Percentiles rank a stretch among this genome's conserved stretches.
Conservation (phyloP, 2,888 invertebrate species). For the Cyclophora albipunctata region DNA sequence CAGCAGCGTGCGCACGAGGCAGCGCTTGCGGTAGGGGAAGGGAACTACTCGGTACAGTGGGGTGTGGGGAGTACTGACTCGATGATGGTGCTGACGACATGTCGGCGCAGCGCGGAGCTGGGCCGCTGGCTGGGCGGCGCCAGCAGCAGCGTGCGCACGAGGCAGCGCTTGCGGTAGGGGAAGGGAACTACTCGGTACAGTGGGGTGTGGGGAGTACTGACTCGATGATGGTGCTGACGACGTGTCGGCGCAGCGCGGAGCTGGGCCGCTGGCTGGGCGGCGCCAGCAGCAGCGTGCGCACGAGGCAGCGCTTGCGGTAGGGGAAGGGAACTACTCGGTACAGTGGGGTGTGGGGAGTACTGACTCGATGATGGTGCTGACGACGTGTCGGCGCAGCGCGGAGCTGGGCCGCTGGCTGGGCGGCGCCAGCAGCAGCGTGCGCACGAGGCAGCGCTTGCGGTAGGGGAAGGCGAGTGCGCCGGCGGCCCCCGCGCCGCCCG, state of each 20-base stretch:
- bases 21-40: conserved; percentile 89
- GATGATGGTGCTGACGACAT: conserved; percentile 90
- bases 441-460: conserved; percentile 88
- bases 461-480: conserved; percentile 47
- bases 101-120: conserved; percentile 84
- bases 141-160: conserved; percentile 86
- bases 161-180: conserved; percentile 86
- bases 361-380: conserved; percentile 91
- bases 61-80: no score
- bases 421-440: conserved; percentile 86
- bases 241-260: conserved; percentile 85
- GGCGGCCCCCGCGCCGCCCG: conserved; percentile 21
- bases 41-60: no score
- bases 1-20: conserved; percentile 86
- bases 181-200: no score
- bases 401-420: conserved; percentile 88
- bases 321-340: no score
- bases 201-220: conserved; percentile 37
- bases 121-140: conserved; percentile 89
- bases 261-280: conserved; percentile 89
- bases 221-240: conserved; percentile 92
- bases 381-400: conserved; percentile 86
- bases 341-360: neutral
- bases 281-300: conserved; percentile 86
- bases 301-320: conserved; percentile 68